Evolutionary conservation across 2,888 invertebrate species (phyloP), one percentile per base, ranked within the genome.

Genomic region (Nomada flava): DNA sequence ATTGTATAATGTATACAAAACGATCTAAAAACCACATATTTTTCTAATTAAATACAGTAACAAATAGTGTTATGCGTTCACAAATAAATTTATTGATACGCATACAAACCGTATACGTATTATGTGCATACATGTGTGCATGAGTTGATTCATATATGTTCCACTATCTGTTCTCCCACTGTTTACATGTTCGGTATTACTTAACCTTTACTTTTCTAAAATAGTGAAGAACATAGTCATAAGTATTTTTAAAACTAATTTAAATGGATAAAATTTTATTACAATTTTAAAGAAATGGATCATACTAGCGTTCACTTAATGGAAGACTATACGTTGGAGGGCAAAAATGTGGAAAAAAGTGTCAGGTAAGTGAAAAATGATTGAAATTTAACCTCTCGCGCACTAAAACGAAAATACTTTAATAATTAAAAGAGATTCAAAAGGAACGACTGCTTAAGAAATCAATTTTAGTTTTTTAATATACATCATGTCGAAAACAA

Each of bases 321-420:
- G 91, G 90, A 92, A 4, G 91, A 92, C 63, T 79, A 90, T 64
- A 86, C 86, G 63, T 84, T 88, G 63, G 91, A 91, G 65, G 76
- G 60, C 72, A 89, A 76, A 83, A 85, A 84, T 82, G 44, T 67
- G 18, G 53, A 64, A 13, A 79, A 63, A 29, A 20, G 7, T 55
- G 70, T 55, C 47, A 67, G 42, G 80, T 77, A 72, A 82, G 78
- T 75, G 60, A 15, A 47, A 47, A 47, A 47, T 36, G 47, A 13
- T 47, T 2, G 63, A 26, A 47, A 50, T 53, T 52, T 23, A 57
- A 74, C 20, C 50, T 42, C 60, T 52, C 11, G 2, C 62, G n/a
- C 13, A 55, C 53, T 53, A n/a, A 23, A 44, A 57, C 63, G 60
- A 13, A 53, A 63, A 42, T 42, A 44, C 29, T 26, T 47, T n/a